These are phyloP conservation scores for Tetragonula carbonaria DNA, from an alignment of 2,888 invertebrate species.

Conservation along the genomic window DNA sequence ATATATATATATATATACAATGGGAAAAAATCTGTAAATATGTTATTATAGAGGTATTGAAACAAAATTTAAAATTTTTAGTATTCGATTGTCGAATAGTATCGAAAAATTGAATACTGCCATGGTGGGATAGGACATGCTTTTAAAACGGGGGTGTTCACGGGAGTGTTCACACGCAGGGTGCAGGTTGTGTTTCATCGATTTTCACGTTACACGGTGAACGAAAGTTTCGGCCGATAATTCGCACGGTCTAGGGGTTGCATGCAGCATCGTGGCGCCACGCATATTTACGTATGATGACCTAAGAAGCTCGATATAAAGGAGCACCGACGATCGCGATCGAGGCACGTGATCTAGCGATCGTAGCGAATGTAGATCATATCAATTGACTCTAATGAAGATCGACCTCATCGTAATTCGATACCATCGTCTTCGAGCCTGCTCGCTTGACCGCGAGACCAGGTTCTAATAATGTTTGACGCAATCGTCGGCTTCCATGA, in stretches of 20 bases:
- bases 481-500: not conserved
- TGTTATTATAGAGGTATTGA: too few species aligned
- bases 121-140: constrained; percentile 22
- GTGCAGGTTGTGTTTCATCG: constrained; percentile 13
- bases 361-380: constrained; percentile 51
- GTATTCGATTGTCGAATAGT: too few species aligned
- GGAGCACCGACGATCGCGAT: constrained; percentile 21
- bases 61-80: too few species aligned
- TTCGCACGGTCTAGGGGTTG: not conserved
- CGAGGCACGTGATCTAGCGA: constrained; percentile 39
- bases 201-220: not conserved
- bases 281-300: constrained; percentile 25
- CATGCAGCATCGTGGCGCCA: not conserved
- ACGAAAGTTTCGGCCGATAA: not conserved
- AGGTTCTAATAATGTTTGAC: constrained; percentile 1
- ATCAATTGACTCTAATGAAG: constrained; percentile 64
- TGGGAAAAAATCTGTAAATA: too few species aligned
- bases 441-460: not conserved
- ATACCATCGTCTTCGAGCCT: constrained; percentile 14
- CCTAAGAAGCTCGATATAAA: constrained; percentile 7
- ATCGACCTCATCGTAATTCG: constrained; percentile 58
- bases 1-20: too few species aligned
- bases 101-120: too few species aligned
- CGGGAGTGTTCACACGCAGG: not conserved
- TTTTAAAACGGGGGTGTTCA: not conserved